Evolutionary conservation across 2,113 vertebrate species (phyloP).

Genomic region (Sinocyclocheilus rhinocerous): DNA sequence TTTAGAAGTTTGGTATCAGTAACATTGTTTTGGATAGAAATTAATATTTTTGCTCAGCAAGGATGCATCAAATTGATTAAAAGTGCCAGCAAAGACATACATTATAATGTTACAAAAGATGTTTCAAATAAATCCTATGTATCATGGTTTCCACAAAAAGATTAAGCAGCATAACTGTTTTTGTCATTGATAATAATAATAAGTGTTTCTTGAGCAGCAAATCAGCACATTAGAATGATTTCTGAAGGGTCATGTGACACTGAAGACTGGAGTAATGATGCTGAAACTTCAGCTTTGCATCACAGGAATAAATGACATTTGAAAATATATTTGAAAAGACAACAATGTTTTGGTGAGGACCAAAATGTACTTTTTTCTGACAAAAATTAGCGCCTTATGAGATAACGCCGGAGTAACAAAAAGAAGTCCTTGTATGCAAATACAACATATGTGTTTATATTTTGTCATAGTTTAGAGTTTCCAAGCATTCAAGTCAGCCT

Average conservation of each 20-base stretch:
- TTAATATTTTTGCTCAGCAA: not conserved
- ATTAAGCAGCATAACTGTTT: not conserved
- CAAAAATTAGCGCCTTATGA: not conserved
- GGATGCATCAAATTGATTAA: not conserved
- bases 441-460: not conserved
- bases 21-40: too few species aligned
- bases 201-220: not conserved
- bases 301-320: too few species aligned
- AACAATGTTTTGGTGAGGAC: not conserved
- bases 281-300: not conserved
- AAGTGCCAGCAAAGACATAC: too few species aligned
- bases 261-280: constrained; percentile 1
- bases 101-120: too few species aligned
- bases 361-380: not conserved
- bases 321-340: too few species aligned
- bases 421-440: not conserved
- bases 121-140: not conserved
- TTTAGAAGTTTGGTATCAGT: too few species aligned
- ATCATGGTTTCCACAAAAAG: not conserved
- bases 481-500: not conserved
- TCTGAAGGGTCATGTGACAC: not conserved
- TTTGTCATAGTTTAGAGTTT: not conserved
- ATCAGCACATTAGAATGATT: not conserved
- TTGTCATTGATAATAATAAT: not conserved
- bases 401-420: not conserved